phyloP scores from a whole-genome alignment of 2,888 invertebrate genomes.

The Polyommatus icarus region DNA sequence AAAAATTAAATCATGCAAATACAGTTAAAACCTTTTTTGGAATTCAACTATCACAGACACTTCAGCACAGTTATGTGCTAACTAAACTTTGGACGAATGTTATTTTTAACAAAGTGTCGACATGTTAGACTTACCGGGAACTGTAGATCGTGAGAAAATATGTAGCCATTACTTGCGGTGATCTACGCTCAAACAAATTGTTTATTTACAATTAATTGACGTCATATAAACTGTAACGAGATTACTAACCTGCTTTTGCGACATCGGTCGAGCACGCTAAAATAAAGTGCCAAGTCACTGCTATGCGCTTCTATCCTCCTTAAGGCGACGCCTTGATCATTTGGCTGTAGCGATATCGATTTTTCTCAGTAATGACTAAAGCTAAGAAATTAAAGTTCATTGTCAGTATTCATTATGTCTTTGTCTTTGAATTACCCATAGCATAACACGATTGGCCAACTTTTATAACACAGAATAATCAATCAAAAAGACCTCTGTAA shows the following conservation, averaged over 20 bases:
- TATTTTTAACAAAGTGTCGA: constrained; percentile 18
- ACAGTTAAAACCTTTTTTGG: background rate
- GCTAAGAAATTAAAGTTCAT: too few relatives aligned
- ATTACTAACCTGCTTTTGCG: background rate
- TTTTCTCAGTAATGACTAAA: too few relatives aligned
- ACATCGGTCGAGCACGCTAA: too few relatives aligned
- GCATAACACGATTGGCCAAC: too few relatives aligned
- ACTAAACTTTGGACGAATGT: constrained; percentile 4
- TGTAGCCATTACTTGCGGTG: background rate
- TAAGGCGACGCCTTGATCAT: too few relatives aligned
- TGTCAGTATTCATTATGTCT: too few relatives aligned
- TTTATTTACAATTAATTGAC: constrained; percentile 5
- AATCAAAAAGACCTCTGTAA: too few relatives aligned
- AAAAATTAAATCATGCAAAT: background rate
- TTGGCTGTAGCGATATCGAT: too few relatives aligned
- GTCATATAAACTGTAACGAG: background rate
- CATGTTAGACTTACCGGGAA: constrained; percentile 24
- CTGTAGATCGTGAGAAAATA: constrained; percentile 19
- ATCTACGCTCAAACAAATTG: background rate
- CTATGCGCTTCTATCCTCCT: too few relatives aligned
- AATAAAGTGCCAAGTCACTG: too few relatives aligned
- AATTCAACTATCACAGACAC: background rate
- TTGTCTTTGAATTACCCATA: too few relatives aligned
- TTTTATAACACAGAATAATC: too few relatives aligned
- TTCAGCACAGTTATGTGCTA: background rate